Base-by-base conservation (phyloP, 1,140 invertebrate genomes). In the Drosophila ambigua region DNA sequence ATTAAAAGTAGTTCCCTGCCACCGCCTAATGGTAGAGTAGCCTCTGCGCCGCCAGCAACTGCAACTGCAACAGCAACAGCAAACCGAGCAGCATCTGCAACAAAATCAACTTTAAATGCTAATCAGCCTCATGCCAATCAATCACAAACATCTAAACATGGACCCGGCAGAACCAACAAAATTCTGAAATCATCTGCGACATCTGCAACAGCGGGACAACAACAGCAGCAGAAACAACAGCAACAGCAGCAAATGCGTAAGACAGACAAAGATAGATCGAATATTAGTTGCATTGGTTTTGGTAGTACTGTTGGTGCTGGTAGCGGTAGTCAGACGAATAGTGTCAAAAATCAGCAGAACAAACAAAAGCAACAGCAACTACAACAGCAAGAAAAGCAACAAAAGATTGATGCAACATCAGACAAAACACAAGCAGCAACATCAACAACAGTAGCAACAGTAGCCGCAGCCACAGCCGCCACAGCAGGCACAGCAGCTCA, bases 1-100 rank as follows among this genome's bases (percentile, higher is more conserved):
- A 92, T 92, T 84, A 93, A 93, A 92, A 93, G 91, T 93, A 93
- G 92, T 91, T 92, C 92, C 77, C 77, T 90, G 73, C 84, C 91
- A 84, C 81, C 90, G 77, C 82, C 90, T 78, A 91, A 77, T 67
- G 91, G 90, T 91, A 91, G 81, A 90, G 79, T 88, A 83, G 75
- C 66, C 75, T 82, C 91, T 72, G 72, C 79, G 77, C 61, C 72
- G 75, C 48, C 77, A 81, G 54, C 82, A 80, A 71, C 85, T 51
- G 53, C 81, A 80, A 71, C 85, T 52, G 54, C 82, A 67, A 45
- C 64, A 68, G 44, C 75, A 55, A 31, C 67, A 62, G 39, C 79
- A 67, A 61, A 68, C 43, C 28, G 61, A 76, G 35, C 76, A 69
- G 57, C 72, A 68, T 39, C 66, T 44, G 28, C 65, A 46, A 51